Evolutionary conservation across 2,888 invertebrate species (phyloP).

Genomic region (Sabellastarte sp.): DNA sequence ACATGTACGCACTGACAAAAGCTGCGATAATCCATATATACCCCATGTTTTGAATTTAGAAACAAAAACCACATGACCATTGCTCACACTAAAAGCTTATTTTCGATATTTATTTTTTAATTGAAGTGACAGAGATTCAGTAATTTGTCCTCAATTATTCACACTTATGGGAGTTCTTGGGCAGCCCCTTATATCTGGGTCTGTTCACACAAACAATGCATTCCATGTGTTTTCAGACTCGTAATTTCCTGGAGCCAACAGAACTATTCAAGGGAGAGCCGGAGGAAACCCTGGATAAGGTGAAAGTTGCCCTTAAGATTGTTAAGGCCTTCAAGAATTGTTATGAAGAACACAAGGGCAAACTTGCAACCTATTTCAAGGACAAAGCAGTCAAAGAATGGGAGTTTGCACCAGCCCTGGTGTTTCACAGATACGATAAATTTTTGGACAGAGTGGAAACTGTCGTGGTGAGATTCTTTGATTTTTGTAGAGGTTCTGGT

Average conservation of each 20-base stretch:
- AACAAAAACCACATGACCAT: too few relatives aligned
- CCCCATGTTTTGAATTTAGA: too few relatives aligned
- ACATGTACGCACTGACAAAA: too few relatives aligned
- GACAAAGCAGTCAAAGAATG: conserved; percentile 52
- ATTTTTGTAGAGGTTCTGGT: too few relatives aligned
- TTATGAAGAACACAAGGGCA: conserved; percentile 54
- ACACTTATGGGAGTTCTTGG: too few relatives aligned
- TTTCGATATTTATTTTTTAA: too few relatives aligned
- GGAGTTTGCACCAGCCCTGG: conserved; percentile 58
- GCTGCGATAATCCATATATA: too few relatives aligned
- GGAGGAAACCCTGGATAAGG: conserved; percentile 84
- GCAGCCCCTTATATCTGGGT: too few relatives aligned
- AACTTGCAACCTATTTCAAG: conserved; percentile 56
- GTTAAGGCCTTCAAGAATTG: conserved; percentile 42
- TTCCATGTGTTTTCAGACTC: conserved; percentile 66
- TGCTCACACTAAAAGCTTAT: too few relatives aligned
- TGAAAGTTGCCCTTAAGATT: conserved; percentile 54
- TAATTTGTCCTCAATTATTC: too few relatives aligned
- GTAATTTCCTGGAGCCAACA: conserved; percentile 83
- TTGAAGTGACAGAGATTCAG: too few relatives aligned
- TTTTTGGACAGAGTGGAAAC: conserved; percentile 54
- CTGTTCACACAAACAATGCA: too few relatives aligned
- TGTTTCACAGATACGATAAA: conserved; percentile 58
- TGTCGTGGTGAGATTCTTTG: conserved; percentile 48
- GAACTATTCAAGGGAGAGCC: conserved; percentile 93